phyloP scores from a whole-genome alignment of 2,888 invertebrate genomes.

The Willowsia nigromaculata region DNA sequence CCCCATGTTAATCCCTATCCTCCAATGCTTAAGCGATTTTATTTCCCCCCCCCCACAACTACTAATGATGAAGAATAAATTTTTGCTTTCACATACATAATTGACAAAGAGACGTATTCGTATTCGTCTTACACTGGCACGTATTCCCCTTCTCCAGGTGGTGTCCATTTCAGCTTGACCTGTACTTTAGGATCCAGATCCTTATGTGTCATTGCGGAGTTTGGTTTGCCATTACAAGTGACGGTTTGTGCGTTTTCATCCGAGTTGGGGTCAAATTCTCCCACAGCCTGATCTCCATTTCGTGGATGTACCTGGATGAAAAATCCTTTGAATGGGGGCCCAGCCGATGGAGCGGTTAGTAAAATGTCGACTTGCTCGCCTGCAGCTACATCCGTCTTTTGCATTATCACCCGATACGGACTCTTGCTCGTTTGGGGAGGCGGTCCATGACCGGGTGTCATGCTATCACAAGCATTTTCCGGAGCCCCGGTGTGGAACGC shows the following conservation, averaged over 20 bases:
- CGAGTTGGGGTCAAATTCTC: slow-evolving; percentile 33
- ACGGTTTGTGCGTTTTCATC: slow-evolving; percentile 21
- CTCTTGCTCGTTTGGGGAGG: slow-evolving; percentile 76
- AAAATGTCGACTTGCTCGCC: slow-evolving; percentile 82
- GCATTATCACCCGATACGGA: slow-evolving; percentile 77
- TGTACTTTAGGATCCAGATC: neutral
- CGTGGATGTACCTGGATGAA: slow-evolving; percentile 83
- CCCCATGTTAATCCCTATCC: too few relatives aligned
- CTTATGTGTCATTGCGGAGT: slow-evolving; percentile 55
- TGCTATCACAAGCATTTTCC: slow-evolving; percentile 78
- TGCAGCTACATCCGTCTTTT: slow-evolving; percentile 79
- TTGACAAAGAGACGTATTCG: neutral
- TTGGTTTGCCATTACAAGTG: neutral
- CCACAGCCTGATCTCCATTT: slow-evolving; percentile 24
- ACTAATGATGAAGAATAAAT: too few relatives aligned
- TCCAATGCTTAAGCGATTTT: too few relatives aligned
- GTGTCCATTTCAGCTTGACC: slow-evolving; percentile 50
- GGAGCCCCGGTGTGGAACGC: slow-evolving; percentile 78
- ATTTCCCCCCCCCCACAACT: too few relatives aligned
- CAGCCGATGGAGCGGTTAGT: slow-evolving; percentile 83
- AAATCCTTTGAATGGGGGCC: slow-evolving; percentile 84
- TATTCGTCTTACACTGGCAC: slow-evolving; percentile 48
- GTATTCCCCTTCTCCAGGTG: slow-evolving; percentile 46
- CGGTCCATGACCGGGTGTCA: slow-evolving; percentile 79
- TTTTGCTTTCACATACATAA: neutral